Conservation (phyloP, 2,888 invertebrate genomes). For the Reticulitermes lucifugus region DNA sequence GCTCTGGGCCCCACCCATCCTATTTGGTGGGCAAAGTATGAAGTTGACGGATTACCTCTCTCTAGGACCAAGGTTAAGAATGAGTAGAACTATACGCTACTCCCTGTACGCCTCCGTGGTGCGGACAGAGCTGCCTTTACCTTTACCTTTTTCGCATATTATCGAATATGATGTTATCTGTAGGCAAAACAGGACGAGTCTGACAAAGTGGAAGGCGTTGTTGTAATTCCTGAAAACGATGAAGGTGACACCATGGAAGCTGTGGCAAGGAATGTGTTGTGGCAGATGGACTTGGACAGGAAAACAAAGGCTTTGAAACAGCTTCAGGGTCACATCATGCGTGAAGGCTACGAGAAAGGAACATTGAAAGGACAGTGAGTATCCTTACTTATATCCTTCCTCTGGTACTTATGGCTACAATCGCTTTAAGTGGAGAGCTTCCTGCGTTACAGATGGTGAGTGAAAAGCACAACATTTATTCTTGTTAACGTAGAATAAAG, state of each 20-base stretch:
- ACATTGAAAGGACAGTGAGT: slow-evolving; percentile 91
- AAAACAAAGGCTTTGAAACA: slow-evolving; percentile 85
- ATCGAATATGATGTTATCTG: neutral
- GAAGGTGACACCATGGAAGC: slow-evolving; percentile 70
- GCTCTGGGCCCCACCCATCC: too few species aligned
- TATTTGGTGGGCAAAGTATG: too few species aligned
- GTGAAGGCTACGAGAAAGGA: slow-evolving; percentile 83
- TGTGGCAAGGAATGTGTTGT: slow-evolving; percentile 77
- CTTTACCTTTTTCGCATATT: neutral
- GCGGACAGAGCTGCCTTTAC: too few species aligned
- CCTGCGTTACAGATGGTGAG: too few species aligned
- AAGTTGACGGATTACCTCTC: too few species aligned
- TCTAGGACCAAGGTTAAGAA: too few species aligned
- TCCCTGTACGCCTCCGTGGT: too few species aligned
- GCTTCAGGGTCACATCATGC: slow-evolving; percentile 93
- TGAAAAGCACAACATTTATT: too few species aligned
- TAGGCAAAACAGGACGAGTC: slow-evolving; percentile 69
- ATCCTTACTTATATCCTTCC: neutral
- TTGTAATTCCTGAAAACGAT: slow-evolving; percentile 68
- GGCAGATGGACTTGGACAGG: slow-evolving; percentile 85
- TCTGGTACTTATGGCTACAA: too few species aligned
- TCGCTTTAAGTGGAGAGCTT: too few species aligned
- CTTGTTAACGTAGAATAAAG: too few species aligned
- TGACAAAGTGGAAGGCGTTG: slow-evolving; percentile 70
- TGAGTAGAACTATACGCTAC: too few species aligned